Conservation (phyloP, 2,113 vertebrate genomes). For the Oreocharis arfaki region DNA sequence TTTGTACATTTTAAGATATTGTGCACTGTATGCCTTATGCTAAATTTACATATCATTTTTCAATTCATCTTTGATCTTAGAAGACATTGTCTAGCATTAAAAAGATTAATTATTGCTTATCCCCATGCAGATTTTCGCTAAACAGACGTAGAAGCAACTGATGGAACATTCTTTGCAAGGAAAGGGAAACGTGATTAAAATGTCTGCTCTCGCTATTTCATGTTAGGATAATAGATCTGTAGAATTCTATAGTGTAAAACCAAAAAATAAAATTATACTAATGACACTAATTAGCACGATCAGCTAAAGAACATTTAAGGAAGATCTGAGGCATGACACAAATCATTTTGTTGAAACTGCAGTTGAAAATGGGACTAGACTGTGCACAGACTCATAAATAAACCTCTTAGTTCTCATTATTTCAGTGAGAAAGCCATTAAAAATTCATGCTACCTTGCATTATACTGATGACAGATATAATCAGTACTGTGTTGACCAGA, state of each 20-base stretch:
- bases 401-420: slow-evolving; percentile 56
- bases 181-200: not conserved
- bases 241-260: not conserved
- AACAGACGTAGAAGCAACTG: not conserved
- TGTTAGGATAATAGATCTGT: not conserved
- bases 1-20: not conserved
- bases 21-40: not conserved
- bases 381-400: slow-evolving; percentile 19
- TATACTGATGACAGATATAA: slow-evolving; percentile 51
- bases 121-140: not conserved
- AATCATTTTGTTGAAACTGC: not conserved
- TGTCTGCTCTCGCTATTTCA: not conserved
- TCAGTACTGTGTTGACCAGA: slow-evolving; percentile 43
- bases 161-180: not conserved
- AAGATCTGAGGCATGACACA: not conserved
- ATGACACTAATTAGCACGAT: not conserved
- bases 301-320: not conserved
- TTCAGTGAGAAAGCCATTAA: slow-evolving; percentile 44
- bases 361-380: not conserved
- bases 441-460: slow-evolving; percentile 58
- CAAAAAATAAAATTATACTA: not conserved
- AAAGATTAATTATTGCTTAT: not conserved
- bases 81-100: not conserved
- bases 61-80: not conserved
- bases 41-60: not conserved